Evolutionary conservation across 2,113 vertebrate species (phyloP), one percentile per base, ranked within the genome.

Genomic region (Nycticryphes semicollaris): DNA sequence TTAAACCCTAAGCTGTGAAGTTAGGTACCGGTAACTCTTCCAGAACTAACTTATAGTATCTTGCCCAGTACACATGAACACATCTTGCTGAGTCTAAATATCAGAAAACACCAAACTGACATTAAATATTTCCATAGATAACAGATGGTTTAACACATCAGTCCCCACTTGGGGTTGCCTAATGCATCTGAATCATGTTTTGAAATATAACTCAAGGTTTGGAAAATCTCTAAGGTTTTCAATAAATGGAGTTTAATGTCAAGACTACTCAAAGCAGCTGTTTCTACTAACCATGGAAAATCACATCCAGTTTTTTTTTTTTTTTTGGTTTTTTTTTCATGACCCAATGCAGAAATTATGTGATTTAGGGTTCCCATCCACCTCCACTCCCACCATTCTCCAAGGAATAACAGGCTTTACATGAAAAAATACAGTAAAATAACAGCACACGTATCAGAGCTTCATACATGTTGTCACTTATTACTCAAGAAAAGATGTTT

Each of bases 101-200:
- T 87, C 90, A 92, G 88, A 84, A 84, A 93, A 75, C 90, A 94
- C 74, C 91, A 86, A 93, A 74, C 41, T 94, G 91, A 94, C 73
- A 90, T 68, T 84, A 93, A 96, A 21, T 72, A 66, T 92, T 94
- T 96, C 87, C 94, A 94, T 43, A 92, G 95, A 90, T 92, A 93
- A 95, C 97, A 97, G 85, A 97, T 92, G 90, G 76, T 86, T 96
- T 96, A 93, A 94, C 94, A 97, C 95, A 83, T 94, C 78, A 33
- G 47, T 78, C 79, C 85, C 89, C 92, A 76, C 64, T 63, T 94
- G 87, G 94, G 85, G 47, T 72, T 94, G 79, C 75, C 83, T 95
- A 93, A 96, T 74, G 59, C 35, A 94, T 86, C 87, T 97, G 89
- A 97, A 93, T 91, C 91, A 78, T 84, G 79, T 94, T 93, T 73